Evolutionary conservation across 1,140 invertebrate species (phyloP), one percentile per base, ranked within the genome.

Genomic region (Nasonia giraulti): DNA sequence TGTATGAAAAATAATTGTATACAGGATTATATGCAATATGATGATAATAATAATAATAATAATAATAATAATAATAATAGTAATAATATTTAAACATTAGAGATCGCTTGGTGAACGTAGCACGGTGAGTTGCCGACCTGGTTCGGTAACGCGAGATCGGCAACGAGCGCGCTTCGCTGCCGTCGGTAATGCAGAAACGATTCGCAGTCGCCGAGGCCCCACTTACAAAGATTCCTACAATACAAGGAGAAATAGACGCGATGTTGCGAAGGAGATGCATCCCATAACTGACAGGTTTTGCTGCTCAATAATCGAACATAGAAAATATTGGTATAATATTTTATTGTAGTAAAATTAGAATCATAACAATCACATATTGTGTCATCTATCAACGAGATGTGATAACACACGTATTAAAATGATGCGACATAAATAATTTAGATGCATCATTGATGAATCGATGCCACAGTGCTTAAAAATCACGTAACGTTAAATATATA

Each of bases 331-430:
- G 87, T 91, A 91, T 92, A 91, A 91, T 92, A 89, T 90, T 91
- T 93, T 91, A 92, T 92, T 92, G 90, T 91, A 92, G 89, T 93
- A 93, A 92, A 93, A 93, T 92, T 92, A 93, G 91, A 92, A 88
- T 92, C 91, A 92, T 93, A 93, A 93, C 92, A 93, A 93, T 93
- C 92, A 93, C 92, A 93, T 93, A 92, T 91, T 89, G 92, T 91
- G 92, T 92, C 89, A 92, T 91, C 88, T 91, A 91, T 92, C 90
- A 92, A 93, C 91, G 89, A 92, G 91, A 92, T 91, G 91, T 91
- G 92, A 91, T 91, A 92, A 93, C 91, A 93, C 91, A 90, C 90
- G 91, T 90, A 90, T 90, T 91, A 90, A 90, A 92, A 91, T 90
- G 89, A 92, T 91, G 89, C 89, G 91, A 91, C 90, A 92, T 93